Evolutionary conservation across 1,140 invertebrate species (phyloP).

Genomic region (Drosophila bipectinata): DNA sequence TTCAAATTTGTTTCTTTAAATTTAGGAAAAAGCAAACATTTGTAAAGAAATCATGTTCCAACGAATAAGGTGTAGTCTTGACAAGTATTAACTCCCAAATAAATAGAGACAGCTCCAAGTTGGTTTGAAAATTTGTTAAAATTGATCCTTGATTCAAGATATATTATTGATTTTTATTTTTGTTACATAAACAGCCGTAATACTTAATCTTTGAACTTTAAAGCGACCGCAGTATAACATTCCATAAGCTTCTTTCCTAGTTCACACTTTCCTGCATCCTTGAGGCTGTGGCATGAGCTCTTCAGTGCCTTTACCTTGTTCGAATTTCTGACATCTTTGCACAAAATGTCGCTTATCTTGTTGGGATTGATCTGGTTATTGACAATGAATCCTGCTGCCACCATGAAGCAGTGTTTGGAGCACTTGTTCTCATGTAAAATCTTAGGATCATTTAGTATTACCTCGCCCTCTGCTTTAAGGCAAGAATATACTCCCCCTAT

Average conservation of each 20-base stretch:
- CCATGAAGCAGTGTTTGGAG: not conserved
- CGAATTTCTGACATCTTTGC: not conserved
- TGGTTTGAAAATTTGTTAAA: too few species aligned
- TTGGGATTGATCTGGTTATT: not conserved
- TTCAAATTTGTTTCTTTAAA: slow-evolving; percentile 15
- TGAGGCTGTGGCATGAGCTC: not conserved
- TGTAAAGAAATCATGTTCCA: too few species aligned
- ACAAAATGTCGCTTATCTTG: not conserved
- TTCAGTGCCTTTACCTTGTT: not conserved
- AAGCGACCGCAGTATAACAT: not conserved
- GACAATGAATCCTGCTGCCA: not conserved
- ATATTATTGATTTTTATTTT: too few species aligned
- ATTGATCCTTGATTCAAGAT: too few species aligned
- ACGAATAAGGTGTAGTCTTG: too few species aligned
- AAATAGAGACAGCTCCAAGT: too few species aligned
- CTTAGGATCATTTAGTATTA: not conserved
- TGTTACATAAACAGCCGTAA: too few species aligned
- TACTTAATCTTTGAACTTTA: too few species aligned
- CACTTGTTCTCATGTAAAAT: not conserved
- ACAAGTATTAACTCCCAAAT: too few species aligned
- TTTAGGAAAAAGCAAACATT: not conserved
- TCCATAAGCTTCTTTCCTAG: not conserved
- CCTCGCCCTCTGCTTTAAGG: not conserved
- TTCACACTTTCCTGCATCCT: not conserved
- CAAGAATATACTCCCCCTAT: too few species aligned